Percentiles rank a stretch among this genome's conserved stretches.
Conservation (phyloP, 2,113 vertebrate species). For the Dicaeum eximium region DNA sequence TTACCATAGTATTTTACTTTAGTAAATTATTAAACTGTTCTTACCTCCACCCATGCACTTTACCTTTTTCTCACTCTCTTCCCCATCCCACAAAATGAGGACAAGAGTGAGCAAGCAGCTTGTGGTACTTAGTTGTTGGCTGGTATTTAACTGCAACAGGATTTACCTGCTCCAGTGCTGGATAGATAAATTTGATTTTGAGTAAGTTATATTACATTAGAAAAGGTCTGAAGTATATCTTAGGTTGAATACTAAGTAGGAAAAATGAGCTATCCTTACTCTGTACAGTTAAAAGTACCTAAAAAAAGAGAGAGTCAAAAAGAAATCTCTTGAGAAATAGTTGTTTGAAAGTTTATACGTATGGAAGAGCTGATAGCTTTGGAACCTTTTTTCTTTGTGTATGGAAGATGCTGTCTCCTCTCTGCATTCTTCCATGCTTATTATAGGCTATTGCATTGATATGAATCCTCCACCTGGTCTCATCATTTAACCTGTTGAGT, state of each 20-base stretch:
- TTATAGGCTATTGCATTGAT: not conserved
- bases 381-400: not conserved
- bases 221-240: not conserved
- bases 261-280: not conserved
- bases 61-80: not conserved
- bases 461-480: not conserved
- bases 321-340: not conserved
- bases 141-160: not conserved
- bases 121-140: not conserved
- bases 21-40: not conserved
- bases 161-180: not conserved
- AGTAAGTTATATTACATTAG: not conserved
- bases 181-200: not conserved
- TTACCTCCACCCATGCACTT: not conserved
- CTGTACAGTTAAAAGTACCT: not conserved
- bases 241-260: not conserved
- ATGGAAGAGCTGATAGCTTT: not conserved
- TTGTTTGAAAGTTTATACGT: not conserved
- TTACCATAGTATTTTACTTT: not conserved
- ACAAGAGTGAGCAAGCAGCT: not conserved
- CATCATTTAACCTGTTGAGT: not conserved
- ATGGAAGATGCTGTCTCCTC: not conserved
- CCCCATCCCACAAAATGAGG: not conserved
- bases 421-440: not conserved
- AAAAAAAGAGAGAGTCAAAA: not conserved